phyloP scores from a whole-genome alignment of 2,797 vertebrate genomes.

The Channallabes apus region DNA sequence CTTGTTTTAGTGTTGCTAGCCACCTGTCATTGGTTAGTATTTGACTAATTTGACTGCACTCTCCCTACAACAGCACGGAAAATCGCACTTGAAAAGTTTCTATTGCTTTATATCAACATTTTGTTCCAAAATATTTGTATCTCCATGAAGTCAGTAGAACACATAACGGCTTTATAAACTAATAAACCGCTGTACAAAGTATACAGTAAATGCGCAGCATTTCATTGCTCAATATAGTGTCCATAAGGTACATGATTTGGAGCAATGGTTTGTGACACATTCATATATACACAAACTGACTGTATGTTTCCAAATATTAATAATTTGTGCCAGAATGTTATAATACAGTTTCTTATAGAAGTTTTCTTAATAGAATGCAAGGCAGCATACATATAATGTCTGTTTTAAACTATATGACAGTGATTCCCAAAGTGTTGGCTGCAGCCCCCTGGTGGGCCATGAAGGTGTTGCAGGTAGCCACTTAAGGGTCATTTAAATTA shows the following conservation, averaged over 20 bases:
- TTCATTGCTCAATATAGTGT: neutral
- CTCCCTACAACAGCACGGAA: conserved; percentile 2
- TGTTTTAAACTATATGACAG: too few species aligned
- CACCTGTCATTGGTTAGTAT: conserved; percentile 12
- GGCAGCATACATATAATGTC: neutral
- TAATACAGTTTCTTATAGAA: neutral
- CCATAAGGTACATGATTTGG: neutral
- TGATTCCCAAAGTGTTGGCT: neutral
- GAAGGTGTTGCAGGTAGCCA: too few species aligned
- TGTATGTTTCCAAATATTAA: too few species aligned
- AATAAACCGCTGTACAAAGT: neutral
- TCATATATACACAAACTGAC: neutral
- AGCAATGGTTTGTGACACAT: neutral
- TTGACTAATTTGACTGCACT: conserved; percentile 27
- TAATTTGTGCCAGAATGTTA: neutral
- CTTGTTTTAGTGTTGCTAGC: neutral
- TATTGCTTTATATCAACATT: neutral
- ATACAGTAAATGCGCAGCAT: neutral
- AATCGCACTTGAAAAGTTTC: conserved; percentile 17
- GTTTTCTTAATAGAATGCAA: neutral
- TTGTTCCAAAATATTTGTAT: neutral
- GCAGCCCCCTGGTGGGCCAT: too few species aligned
- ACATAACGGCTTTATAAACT: neutral
- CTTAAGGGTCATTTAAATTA: too few species aligned
- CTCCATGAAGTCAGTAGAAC: neutral